phyloP scores from a whole-genome alignment of 2,888 invertebrate genomes.

The Eurytoma californica region DNA sequence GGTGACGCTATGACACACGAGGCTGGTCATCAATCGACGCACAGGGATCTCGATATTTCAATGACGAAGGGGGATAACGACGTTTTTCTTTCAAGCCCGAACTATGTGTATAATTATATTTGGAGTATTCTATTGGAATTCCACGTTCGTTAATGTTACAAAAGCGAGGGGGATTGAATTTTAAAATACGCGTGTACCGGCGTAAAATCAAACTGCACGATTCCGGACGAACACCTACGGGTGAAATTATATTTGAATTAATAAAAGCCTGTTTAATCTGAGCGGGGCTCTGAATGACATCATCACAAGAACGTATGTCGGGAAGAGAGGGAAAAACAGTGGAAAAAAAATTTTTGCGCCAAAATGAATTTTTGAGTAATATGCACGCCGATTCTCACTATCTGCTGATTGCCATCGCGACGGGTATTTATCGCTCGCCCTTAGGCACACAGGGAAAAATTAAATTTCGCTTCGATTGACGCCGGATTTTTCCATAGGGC shows the following conservation, averaged over 20 bases:
- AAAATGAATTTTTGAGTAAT: background rate
- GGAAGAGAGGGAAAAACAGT: conserved; percentile 3
- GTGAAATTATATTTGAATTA: conserved; percentile 44
- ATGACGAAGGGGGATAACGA: conserved; percentile 5
- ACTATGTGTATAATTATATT: conserved; percentile 41
- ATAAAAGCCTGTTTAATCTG: conserved; percentile 39
- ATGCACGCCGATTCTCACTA: background rate
- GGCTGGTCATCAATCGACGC: conserved; percentile 44
- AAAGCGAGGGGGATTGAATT: conserved; percentile 24
- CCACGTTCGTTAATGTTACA: conserved; percentile 42
- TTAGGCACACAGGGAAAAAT: background rate
- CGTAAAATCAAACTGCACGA: conserved; percentile 34
- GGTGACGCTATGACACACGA: conserved; percentile 33
- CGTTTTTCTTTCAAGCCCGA: background rate
- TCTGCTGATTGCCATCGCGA: too few relatives aligned
- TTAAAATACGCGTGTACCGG: background rate
- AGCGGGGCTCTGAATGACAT: background rate
- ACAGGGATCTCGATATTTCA: conserved; percentile 46
- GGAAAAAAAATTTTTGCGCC: conserved; percentile 8
- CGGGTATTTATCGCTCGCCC: too few relatives aligned
- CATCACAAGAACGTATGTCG: background rate
- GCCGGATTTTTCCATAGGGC: too few relatives aligned
- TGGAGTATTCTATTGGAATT: conserved; percentile 39
- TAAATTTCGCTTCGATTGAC: background rate
- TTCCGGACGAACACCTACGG: background rate